A percentile compares a stretch with the other conserved stretches of the same genome.
phyloP scores from a whole-genome alignment of 2,113 vertebrate genomes.

The Erpornis zantholeuca region DNA sequence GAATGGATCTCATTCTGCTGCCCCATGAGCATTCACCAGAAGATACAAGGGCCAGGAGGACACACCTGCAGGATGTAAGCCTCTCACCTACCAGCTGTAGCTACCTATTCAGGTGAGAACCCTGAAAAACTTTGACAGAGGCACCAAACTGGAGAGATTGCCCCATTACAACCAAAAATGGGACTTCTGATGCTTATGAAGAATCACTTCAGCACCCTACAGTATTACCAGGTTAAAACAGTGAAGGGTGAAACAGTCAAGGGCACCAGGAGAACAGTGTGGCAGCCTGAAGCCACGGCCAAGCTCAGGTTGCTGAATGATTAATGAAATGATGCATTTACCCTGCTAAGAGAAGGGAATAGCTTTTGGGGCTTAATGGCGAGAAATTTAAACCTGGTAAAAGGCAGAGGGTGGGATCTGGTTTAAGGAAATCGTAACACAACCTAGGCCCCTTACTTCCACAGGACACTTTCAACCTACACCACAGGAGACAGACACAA shows the following conservation, averaged over 20 bases:
- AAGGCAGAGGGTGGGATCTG: background rate
- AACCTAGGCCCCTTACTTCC: background rate
- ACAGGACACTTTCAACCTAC: background rate
- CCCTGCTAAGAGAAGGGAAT: background rate
- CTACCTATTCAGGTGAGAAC: background rate
- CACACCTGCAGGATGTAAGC: background rate
- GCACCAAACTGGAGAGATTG: background rate
- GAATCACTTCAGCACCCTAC: background rate
- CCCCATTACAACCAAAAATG: background rate
- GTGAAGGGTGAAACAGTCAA: background rate
- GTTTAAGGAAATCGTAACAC: background rate
- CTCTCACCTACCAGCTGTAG: background rate
- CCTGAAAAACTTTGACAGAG: background rate
- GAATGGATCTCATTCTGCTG: background rate
- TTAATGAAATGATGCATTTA: background rate
- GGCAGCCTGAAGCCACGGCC: background rate
- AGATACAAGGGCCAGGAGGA: background rate
- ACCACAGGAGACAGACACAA: background rate
- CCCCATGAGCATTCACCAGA: fast-evolving
- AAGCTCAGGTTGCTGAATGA: background rate
- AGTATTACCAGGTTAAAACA: background rate
- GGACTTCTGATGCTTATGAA: background rate
- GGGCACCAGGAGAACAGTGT: background rate
- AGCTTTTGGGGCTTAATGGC: fast-evolving
- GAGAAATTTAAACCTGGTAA: background rate